Conservation (phyloP, 2,797 vertebrate genomes). For the Leuciscus waleckii region DNA sequence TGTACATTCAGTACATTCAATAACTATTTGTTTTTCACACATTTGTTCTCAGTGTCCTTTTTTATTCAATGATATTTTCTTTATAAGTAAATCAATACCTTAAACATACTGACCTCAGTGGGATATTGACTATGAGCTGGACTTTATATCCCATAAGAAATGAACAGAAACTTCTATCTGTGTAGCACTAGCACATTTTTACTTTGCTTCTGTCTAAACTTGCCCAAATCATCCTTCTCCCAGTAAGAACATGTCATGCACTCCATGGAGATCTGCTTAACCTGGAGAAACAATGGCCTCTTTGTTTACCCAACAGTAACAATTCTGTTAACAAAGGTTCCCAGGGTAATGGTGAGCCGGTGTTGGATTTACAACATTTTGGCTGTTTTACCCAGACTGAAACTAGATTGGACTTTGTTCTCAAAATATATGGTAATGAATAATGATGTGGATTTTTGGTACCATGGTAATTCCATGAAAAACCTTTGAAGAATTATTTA, state of each 20-base stretch:
- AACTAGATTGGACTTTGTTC: not conserved
- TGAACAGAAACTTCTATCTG: not conserved
- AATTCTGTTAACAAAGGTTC: constrained; percentile 56
- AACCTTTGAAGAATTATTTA: too few relatives aligned
- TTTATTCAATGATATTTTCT: not conserved
- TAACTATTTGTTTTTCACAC: not conserved
- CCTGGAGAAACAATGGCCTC: constrained; percentile 29
- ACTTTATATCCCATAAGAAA: constrained; percentile 1
- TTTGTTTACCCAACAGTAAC: constrained; percentile 51
- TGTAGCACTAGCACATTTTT: not conserved
- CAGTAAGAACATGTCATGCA: constrained; percentile 14
- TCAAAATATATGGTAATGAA: not conserved
- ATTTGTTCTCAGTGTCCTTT: not conserved
- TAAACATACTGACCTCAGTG: not conserved
- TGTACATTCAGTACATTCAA: not conserved
- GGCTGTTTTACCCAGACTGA: constrained; percentile 10
- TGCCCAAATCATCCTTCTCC: constrained; percentile 33
- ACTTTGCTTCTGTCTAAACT: constrained; percentile 21
- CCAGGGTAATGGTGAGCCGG: constrained; percentile 28
- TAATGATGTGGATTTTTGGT: not conserved
- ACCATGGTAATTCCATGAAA: not conserved
- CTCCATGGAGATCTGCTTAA: constrained; percentile 52
- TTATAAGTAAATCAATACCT: not conserved
- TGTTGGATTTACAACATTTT: constrained; percentile 45
- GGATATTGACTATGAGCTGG: too few relatives aligned